Evolutionary conservation across 2,113 vertebrate species (phyloP), one percentile per base, ranked within the genome.

Genomic region (Ceyx cyanopectus): DNA sequence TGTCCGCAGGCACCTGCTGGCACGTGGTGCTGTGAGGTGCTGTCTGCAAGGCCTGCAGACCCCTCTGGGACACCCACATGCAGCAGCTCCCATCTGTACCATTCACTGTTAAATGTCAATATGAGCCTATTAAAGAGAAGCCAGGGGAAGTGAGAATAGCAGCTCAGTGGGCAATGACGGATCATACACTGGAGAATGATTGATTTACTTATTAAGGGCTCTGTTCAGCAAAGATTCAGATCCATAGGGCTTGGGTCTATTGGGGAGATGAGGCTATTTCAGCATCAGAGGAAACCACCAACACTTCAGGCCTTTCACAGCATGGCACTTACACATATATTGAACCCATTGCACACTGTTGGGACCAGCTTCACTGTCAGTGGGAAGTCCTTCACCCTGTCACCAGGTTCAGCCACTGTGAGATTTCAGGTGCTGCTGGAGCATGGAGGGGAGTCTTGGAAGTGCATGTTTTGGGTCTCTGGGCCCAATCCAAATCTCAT

Each of bases 151-250:
- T 1, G 1, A 13, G 70, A 75, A 18, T 23, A 68, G 86, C 9
- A 23, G 78, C 68, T 15, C 53, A 66, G 91, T 6, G 2, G 72
- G 81, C 61, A 65, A 37, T 23, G 82, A 81, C 5, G 0, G 65
- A 63, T 89, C 24, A 3, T 10, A 7, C 0, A 0, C 54, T 34
- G 80, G 32, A 85, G 61, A 68, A 69, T 91, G 68, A 86, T 81
- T 18, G 70, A 94, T 91, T 77, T 75, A 74, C 73, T 92, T 77
- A 41, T 56, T 93, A 86, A 84, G 87, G 76, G 57, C 85, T 89
- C 57, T 5, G 6, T 45, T 85, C 87, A 88, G 73, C 73, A 88
- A 94, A 87, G 89, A 76, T 81, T 78, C 40, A 29, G 43, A 72
- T 87, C 65, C 23, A 8, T 45, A 37, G 53, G 45, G 34, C 34